Evolutionary conservation across 1,140 invertebrate genomes (phyloP).

Genomic region (Hesperophylax magnus): DNA sequence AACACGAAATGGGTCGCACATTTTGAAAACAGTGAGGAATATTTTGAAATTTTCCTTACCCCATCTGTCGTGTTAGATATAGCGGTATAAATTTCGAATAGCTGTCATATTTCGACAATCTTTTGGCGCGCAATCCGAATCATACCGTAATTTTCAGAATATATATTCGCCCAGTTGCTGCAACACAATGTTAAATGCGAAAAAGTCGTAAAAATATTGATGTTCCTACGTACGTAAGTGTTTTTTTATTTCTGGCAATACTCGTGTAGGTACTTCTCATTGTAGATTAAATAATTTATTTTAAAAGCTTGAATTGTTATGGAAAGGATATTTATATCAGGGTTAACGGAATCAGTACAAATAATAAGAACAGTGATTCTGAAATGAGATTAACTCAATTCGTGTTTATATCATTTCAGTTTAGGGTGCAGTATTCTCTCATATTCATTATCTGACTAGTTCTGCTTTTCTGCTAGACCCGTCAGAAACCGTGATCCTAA

Average conservation of each 20-base stretch:
- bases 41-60: not conserved
- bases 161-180: not conserved
- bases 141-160: not conserved
- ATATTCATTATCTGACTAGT: no score
- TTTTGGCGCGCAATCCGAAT: not conserved
- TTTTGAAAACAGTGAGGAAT: not conserved
- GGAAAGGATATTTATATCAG: no score
- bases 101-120: conserved; percentile 13
- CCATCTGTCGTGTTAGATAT: not conserved
- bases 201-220: conserved; percentile 6
- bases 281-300: no score
- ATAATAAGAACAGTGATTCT: no score
- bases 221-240: not conserved
- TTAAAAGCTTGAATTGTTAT: no score
- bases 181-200: not conserved
- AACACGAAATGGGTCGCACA: not conserved
- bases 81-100: not conserved
- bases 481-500: no score
- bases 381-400: no score
- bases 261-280: not conserved
- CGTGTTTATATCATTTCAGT: no score
- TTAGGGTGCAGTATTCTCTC: no score
- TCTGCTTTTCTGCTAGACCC: no score
- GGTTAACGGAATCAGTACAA: no score
- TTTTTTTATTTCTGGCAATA: not conserved